phyloP scores from a whole-genome alignment of 2,888 invertebrate species.

The Drosophila pegasa region DNA sequence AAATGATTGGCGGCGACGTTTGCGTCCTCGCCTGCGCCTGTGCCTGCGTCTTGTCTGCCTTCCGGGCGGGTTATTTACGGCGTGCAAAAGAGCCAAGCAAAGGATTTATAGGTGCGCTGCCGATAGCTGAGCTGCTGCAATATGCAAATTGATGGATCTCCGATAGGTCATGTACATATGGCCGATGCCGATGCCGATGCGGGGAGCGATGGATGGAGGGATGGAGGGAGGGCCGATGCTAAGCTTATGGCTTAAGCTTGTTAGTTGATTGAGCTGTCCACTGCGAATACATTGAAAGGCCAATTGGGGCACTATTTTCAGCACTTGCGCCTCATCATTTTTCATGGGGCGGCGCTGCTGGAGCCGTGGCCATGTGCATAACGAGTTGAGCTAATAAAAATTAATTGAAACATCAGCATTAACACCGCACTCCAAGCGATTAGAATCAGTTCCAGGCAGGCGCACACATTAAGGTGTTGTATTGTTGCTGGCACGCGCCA shows the following conservation, averaged over 20 bases:
- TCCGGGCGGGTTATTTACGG: conserved; percentile 69
- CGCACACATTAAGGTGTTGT: conserved; percentile 76
- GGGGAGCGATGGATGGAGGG: no score
- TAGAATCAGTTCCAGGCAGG: conserved; percentile 78
- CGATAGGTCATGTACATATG: conserved; percentile 76
- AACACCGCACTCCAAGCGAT: conserved; percentile 72
- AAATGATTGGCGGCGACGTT: conserved; percentile 76
- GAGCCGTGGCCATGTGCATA: conserved; percentile 42
- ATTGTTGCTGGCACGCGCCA: conserved; percentile 75
- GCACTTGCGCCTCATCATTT: conserved; percentile 57
- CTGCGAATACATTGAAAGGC: conserved; percentile 20
- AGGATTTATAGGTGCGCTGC: conserved; percentile 73
- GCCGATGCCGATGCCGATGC: no score
- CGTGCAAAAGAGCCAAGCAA: conserved; percentile 71
- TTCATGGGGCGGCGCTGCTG: conserved; percentile 45
- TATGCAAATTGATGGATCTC: conserved; percentile 79
- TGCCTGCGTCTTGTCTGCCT: conserved; percentile 36
- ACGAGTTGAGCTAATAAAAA: conserved; percentile 73
- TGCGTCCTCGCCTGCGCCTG: conserved; percentile 25
- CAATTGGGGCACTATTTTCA: conserved; percentile 18
- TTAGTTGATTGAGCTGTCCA: conserved; percentile 66
- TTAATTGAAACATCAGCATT: conserved; percentile 78
- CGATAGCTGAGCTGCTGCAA: conserved; percentile 61
- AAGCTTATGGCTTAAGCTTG: conserved; percentile 65
- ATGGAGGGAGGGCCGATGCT: conserved; percentile 9